Percentiles rank a stretch among this genome's conserved stretches.
Conservation (phyloP, 1,140 invertebrate genomes). For the Lordiphosa collinella region DNA sequence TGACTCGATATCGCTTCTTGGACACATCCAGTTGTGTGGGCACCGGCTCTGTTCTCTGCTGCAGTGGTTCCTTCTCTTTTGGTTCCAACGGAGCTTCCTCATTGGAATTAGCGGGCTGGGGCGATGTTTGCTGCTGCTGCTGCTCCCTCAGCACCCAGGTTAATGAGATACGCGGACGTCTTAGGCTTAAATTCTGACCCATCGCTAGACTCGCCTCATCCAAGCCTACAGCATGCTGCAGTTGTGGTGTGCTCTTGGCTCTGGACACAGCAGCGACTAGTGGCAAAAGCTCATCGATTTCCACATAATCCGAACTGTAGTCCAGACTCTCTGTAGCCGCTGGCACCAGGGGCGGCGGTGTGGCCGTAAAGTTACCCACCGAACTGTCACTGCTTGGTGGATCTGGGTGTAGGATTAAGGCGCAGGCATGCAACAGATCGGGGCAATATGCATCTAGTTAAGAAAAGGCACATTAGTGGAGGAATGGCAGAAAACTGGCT, state of each 20-base stretch:
- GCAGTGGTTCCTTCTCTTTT: constrained; percentile 30
- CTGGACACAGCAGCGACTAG: constrained; percentile 34
- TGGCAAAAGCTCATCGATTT: constrained; percentile 69
- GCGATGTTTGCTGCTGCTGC: constrained; percentile 34
- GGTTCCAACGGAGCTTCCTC: constrained; percentile 8
- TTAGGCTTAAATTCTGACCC: constrained; percentile 81
- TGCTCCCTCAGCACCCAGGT: constrained; percentile 85
- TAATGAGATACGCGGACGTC: constrained; percentile 85
- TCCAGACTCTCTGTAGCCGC: constrained; percentile 34
- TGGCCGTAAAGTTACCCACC: constrained; percentile 72
- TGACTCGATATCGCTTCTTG: constrained; percentile 69
- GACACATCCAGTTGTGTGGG: constrained; percentile 60
- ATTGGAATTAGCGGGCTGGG: constrained; percentile 40
- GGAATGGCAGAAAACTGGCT: neutral
- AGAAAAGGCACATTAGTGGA: neutral
- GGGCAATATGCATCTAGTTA: constrained; percentile 73
- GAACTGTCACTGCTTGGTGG: constrained; percentile 70
- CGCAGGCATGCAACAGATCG: constrained; percentile 70
- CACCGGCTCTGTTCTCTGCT: constrained; percentile 46
- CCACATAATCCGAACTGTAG: constrained; percentile 73
- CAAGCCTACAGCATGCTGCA: constrained; percentile 49
- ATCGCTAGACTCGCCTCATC: constrained; percentile 61
- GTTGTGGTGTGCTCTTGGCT: constrained; percentile 66
- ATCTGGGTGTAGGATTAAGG: constrained; percentile 63
- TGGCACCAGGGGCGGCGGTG: constrained; percentile 43